A percentile compares a stretch with the other conserved stretches of the same genome.
phyloP scores from a whole-genome alignment of 2,888 invertebrate genomes.

The Lathronympha strigana region DNA sequence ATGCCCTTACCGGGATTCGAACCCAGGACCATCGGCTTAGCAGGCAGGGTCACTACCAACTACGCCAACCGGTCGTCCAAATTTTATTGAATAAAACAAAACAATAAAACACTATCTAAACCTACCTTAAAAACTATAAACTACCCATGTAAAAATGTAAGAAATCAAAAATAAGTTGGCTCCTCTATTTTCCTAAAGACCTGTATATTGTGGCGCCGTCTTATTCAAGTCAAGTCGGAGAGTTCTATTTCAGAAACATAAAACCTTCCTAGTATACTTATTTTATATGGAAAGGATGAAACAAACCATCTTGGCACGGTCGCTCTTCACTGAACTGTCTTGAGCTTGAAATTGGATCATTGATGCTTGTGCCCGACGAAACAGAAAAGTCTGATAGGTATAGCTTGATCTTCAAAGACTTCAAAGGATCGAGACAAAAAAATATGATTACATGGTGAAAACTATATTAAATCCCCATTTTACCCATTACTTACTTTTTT shows the following conservation, averaged over 20 bases:
- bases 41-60: too few species aligned
- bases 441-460: background rate
- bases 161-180: background rate
- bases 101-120: too few species aligned
- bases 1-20: too few species aligned
- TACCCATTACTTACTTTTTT: too few species aligned
- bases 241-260: constrained; percentile 14
- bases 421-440: too few species aligned
- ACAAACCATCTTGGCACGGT: background rate
- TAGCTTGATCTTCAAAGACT: background rate
- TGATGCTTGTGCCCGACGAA: constrained; percentile 10
- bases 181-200: background rate
- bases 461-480: too few species aligned
- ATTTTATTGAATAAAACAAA: too few species aligned
- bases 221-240: constrained; percentile 15
- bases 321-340: constrained; percentile 2
- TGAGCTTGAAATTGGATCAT: constrained; percentile 20
- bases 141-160: too few species aligned
- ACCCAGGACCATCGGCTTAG: too few species aligned
- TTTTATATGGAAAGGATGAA: constrained; percentile 3
- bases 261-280: background rate
- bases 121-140: too few species aligned
- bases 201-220: background rate
- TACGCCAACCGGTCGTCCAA: too few species aligned
- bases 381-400: background rate